Percentiles rank a stretch among this genome's conserved stretches.
Evolutionary conservation across 2,888 invertebrate species (phyloP).

Genomic region (Lysandra bellargus): DNA sequence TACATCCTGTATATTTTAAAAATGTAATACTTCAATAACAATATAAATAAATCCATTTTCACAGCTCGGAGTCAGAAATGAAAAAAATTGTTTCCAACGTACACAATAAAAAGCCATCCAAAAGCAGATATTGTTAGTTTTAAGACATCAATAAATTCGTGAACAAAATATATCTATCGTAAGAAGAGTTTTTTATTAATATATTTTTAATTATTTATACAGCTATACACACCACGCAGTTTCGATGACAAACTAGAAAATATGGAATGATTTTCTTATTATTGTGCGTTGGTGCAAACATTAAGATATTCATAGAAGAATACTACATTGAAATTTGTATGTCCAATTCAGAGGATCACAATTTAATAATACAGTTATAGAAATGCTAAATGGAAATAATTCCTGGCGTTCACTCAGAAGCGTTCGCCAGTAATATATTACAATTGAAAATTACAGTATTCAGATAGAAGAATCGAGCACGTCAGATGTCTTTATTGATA

Average conservation of each 20-base stretch:
- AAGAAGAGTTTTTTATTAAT: not conserved
- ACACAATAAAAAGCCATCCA: constrained; percentile 3
- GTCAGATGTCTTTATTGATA: too few relatives aligned
- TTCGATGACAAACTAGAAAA: not conserved
- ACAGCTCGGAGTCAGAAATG: not conserved
- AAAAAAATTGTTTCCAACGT: not conserved
- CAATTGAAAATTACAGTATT: too few relatives aligned
- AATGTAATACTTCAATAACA: not conserved
- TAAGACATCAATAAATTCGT: not conserved
- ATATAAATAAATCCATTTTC: not conserved
- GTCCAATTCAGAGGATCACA: not conserved
- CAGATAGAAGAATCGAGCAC: too few relatives aligned
- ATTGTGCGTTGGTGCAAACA: not conserved
- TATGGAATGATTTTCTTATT: not conserved
- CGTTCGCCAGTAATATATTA: too few relatives aligned
- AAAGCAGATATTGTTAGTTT: not conserved
- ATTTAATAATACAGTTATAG: not conserved
- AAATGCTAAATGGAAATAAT: constrained; percentile 1
- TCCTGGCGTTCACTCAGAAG: not conserved
- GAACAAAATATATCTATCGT: not conserved
- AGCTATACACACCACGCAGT: not conserved
- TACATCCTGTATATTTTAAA: not conserved
- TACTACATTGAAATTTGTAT: not conserved
- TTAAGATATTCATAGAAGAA: not conserved
- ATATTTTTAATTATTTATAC: not conserved